Percentiles rank a stretch among this genome's conserved stretches.
Evolutionary conservation across 2,888 invertebrate species (phyloP).

Genomic region (Zele albiditarsus): DNA sequence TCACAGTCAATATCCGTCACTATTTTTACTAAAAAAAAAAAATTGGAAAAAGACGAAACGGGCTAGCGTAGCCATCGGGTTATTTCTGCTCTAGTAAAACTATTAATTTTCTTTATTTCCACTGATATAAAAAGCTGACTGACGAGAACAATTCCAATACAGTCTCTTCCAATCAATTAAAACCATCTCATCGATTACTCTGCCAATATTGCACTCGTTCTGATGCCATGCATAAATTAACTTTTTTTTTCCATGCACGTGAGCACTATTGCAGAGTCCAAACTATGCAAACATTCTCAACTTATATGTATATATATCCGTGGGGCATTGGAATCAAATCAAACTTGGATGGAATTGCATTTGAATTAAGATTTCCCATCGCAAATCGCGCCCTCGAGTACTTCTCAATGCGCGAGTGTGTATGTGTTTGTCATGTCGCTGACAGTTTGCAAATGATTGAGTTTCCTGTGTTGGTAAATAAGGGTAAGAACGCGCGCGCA

Average conservation of each 20-base stretch:
- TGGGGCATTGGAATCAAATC: conserved; percentile 41
- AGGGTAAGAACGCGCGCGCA: conserved; percentile 44
- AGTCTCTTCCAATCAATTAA: neutral
- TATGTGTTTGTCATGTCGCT: conserved; percentile 55
- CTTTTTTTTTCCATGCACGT: neutral
- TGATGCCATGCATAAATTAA: neutral
- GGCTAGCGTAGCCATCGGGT: no score
- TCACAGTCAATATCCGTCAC: neutral
- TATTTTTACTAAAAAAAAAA: neutral
- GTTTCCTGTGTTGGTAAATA: conserved; percentile 56
- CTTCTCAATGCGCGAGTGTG: neutral
- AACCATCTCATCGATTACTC: no score
- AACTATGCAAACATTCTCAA: neutral
- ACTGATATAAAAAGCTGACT: neutral
- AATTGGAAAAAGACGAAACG: no score
- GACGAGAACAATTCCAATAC: neutral
- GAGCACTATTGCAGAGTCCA: neutral
- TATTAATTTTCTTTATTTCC: neutral
- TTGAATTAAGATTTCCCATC: conserved; percentile 52
- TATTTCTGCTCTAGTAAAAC: neutral
- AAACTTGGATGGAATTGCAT: conserved; percentile 51
- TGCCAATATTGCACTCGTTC: no score
- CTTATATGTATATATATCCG: neutral
- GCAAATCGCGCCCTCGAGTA: conserved; percentile 15
- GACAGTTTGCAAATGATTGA: conserved; percentile 68